Evolutionary conservation across 2,888 invertebrate species (phyloP).

Genomic region (Dryobotodes eremita): DNA sequence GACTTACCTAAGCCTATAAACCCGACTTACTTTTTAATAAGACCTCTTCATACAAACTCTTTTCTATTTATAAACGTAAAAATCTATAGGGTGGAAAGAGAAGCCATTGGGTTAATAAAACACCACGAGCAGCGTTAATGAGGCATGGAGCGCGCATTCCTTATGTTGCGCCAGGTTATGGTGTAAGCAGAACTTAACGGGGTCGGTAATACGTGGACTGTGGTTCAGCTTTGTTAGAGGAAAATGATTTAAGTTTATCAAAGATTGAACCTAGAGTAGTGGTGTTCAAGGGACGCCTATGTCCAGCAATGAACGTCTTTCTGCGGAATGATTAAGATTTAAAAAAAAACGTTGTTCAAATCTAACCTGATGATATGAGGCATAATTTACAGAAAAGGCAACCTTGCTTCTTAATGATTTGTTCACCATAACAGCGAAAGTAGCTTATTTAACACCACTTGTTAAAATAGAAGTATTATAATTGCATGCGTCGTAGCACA

Average conservation of each 20-base stretch:
- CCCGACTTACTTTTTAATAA: neutral
- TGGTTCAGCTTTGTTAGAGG: neutral
- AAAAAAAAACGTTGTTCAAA: too few relatives aligned
- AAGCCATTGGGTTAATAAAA: slow-evolving; percentile 74
- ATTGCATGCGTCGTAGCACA: slow-evolving; percentile 50
- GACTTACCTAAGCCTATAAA: neutral
- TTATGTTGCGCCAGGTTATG: slow-evolving; percentile 46
- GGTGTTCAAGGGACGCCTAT: too few relatives aligned
- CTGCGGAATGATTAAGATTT: too few relatives aligned
- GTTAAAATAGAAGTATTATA: too few relatives aligned
- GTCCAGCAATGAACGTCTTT: too few relatives aligned
- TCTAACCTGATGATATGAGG: too few relatives aligned
- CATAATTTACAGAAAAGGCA: too few relatives aligned
- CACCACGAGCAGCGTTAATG: slow-evolving; percentile 70
- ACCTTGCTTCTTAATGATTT: too few relatives aligned
- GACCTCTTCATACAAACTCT: slow-evolving; percentile 21
- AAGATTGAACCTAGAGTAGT: too few relatives aligned
- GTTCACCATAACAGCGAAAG: too few relatives aligned
- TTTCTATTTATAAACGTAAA: slow-evolving; percentile 72
- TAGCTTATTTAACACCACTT: too few relatives aligned
- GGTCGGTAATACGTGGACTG: neutral
- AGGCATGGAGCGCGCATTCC: slow-evolving; percentile 58
- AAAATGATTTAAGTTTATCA: too few relatives aligned
- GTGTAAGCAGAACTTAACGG: slow-evolving; percentile 56
- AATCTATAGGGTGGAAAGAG: slow-evolving; percentile 76